Conservation (phyloP, 2,888 invertebrate genomes). For the Troides helena region DNA sequence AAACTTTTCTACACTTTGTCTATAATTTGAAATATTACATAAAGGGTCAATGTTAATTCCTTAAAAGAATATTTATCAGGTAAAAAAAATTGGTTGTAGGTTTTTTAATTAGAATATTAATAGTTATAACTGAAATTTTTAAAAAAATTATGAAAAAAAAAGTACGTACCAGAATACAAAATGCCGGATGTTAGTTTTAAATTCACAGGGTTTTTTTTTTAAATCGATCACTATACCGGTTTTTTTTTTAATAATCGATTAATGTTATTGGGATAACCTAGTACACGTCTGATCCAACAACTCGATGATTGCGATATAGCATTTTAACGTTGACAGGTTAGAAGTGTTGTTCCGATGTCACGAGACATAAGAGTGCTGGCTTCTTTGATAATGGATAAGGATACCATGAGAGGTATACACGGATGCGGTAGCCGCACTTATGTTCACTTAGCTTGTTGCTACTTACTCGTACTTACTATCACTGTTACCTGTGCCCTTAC, state of each 20-base stretch:
- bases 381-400: slow-evolving; percentile 61
- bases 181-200: background rate
- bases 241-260: slow-evolving; percentile 37
- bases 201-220: slow-evolving; percentile 9
- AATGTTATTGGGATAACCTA: slow-evolving; percentile 34
- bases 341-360: slow-evolving; percentile 47
- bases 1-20: no score
- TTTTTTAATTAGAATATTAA: no score
- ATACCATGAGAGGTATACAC: slow-evolving; percentile 45
- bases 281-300: slow-evolving; percentile 48
- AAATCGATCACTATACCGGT: background rate
- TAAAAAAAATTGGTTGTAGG: no score
- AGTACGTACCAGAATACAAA: no score
- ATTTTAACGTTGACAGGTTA: slow-evolving; percentile 41
- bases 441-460: background rate
- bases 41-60: no score
- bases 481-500: background rate
- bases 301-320: slow-evolving; percentile 50
- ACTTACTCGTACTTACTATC: background rate
- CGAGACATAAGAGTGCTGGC: slow-evolving; percentile 52
- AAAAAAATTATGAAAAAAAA: no score
- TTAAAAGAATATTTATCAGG: no score
- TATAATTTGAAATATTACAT: no score
- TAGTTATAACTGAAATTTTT: no score
- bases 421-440: slow-evolving; percentile 23